These are phyloP conservation scores for Thermophis baileyi DNA, from an alignment of 2,113 vertebrate species.

Conservation along the genomic window DNA sequence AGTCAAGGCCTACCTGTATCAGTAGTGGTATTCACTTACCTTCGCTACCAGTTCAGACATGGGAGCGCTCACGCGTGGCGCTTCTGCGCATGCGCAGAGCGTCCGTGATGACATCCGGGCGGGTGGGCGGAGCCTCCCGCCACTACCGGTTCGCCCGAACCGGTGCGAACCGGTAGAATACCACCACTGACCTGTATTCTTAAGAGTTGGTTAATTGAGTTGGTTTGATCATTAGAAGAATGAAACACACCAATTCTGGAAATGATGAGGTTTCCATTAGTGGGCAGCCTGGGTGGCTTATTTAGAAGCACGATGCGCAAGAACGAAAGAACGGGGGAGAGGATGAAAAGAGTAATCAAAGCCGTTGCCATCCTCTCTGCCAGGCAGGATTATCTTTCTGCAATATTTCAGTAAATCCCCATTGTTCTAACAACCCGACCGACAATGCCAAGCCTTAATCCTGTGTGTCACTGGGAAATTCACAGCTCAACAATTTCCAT, in stretches of 20 bases:
- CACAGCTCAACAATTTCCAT: slow-evolving; percentile 57
- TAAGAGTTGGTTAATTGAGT: no score
- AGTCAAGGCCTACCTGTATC: background rate
- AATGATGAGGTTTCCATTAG: slow-evolving; percentile 20
- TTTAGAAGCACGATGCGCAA: background rate
- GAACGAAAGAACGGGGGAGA: slow-evolving; percentile 7
- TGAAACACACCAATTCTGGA: background rate
- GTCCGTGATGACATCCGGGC: no score
- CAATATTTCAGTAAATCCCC: slow-evolving; percentile 61
- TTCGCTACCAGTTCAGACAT: no score
- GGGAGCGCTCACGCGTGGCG: no score
- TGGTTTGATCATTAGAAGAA: background rate
- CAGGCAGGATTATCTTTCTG: slow-evolving; percentile 42
- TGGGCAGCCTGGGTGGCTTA: slow-evolving; percentile 24
- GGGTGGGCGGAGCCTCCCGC: no score
- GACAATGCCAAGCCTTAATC: slow-evolving; percentile 46
- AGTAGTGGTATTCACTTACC: no score
- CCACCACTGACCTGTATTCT: no score
- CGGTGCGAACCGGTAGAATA: no score
- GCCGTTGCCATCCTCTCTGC: background rate
- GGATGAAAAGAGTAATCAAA: slow-evolving; percentile 24
- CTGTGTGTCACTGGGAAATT: slow-evolving; percentile 53
- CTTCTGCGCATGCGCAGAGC: no score
- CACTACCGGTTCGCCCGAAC: no score
- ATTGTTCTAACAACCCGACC: slow-evolving; percentile 28